A percentile compares a stretch with the other conserved stretches of the same genome.
phyloP scores from a whole-genome alignment of 2,797 vertebrate genomes.

The Lagorchestes hirsutus region DNA sequence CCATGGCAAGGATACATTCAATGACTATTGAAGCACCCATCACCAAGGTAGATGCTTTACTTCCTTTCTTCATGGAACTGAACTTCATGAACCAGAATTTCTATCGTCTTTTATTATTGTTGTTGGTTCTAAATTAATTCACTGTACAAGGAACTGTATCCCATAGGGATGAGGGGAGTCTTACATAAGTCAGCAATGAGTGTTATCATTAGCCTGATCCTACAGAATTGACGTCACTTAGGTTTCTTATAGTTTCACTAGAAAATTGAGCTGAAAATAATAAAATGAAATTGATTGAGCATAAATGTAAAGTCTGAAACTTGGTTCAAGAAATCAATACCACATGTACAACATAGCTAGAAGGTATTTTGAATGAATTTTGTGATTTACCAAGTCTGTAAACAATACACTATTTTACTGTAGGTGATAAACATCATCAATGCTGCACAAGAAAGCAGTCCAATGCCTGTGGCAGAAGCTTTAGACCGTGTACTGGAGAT shows the following conservation, averaged over 20 bases:
- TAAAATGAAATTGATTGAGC: neutral
- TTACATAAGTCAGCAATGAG: neutral
- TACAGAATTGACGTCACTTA: neutral
- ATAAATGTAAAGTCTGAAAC: neutral
- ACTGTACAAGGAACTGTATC: neutral
- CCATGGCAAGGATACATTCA: constrained; percentile 98
- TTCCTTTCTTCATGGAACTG: neutral
- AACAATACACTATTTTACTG: constrained; percentile 31
- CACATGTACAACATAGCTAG: neutral
- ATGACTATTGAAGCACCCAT: constrained; percentile 99
- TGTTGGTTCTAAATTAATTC: neutral
- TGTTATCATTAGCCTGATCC: neutral
- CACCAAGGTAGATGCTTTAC: constrained; percentile 91
- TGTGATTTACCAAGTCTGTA: neutral
- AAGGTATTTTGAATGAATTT: neutral
- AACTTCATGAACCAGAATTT: neutral
- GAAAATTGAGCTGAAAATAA: neutral
- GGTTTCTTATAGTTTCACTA: neutral
- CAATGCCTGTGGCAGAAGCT: constrained; percentile 95
- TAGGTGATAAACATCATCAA: constrained; percentile 99
- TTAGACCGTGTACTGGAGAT: constrained; percentile 97
- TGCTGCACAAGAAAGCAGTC: constrained; percentile 96
- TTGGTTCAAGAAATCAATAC: neutral
- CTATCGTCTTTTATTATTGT: neutral
- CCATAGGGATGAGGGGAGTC: neutral